Conservation (phyloP, 2,113 vertebrate genomes). For the Bothrops jararaca region DNA sequence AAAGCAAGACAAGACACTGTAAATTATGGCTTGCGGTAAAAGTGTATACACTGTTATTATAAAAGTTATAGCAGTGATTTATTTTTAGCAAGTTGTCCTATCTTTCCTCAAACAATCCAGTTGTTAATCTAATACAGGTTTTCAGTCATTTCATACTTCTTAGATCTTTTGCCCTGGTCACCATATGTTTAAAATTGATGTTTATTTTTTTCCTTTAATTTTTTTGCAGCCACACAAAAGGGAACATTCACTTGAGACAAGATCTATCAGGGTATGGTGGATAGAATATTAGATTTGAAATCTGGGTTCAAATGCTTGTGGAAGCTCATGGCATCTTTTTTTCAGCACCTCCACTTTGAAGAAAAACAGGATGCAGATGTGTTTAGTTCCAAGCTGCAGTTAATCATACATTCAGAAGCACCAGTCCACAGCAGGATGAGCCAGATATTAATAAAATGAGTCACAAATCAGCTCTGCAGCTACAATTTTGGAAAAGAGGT, state of each 20-base stretch:
- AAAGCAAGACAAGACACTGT: slow-evolving; percentile 29
- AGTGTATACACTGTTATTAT: slow-evolving; percentile 14
- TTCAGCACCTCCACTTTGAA: not conserved
- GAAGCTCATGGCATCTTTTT: not conserved
- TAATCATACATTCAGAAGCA: not conserved
- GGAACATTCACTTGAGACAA: slow-evolving; percentile 8
- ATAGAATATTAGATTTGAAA: not conserved
- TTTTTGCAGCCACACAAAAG: not conserved
- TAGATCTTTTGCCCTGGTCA: slow-evolving; percentile 30
- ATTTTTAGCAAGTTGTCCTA: slow-evolving; percentile 35
- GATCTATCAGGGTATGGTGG: not conserved
- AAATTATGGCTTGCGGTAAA: slow-evolving; percentile 29
- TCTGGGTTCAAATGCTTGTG: not conserved
- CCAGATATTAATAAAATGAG: slow-evolving; percentile 29
- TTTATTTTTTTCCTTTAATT: not conserved
- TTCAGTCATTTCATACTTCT: slow-evolving; percentile 25
- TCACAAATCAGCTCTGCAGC: not conserved
- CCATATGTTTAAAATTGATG: slow-evolving; percentile 19
- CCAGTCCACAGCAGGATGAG: not conserved
- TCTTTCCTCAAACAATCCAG: slow-evolving; percentile 34
- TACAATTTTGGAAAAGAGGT: not conserved
- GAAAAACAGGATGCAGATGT: not conserved
- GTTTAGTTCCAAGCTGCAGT: not conserved
- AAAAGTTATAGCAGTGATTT: slow-evolving; percentile 38
- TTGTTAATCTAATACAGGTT: slow-evolving; percentile 39